A percentile compares a stretch with the other conserved stretches of the same genome.
These are phyloP conservation scores for Cariama cristata DNA, from an alignment of 2,113 vertebrate genomes.

Conservation along the genomic window DNA sequence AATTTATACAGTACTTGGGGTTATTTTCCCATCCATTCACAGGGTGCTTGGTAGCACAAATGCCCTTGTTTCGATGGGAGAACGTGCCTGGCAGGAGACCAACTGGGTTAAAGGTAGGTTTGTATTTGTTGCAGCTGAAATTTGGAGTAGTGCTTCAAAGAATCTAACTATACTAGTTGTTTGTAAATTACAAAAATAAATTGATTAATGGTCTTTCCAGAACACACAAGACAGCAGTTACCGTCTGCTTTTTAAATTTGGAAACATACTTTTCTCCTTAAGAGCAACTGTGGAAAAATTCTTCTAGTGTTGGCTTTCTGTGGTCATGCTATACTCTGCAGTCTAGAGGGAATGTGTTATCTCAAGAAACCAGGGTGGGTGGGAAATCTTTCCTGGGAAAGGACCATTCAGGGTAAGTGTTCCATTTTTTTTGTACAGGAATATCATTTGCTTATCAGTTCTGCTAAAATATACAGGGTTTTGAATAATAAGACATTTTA, in stretches of 20 bases:
- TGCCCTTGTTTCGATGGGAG: not conserved
- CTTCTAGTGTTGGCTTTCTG: not conserved
- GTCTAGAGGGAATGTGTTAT: not conserved
- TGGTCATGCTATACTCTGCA: not conserved
- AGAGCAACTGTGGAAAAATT: constrained; percentile 51
- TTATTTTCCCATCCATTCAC: constrained; percentile 7
- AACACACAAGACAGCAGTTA: not conserved
- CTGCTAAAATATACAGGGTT: not conserved
- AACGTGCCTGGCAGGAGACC: constrained; percentile 21
- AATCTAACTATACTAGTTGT: not conserved
- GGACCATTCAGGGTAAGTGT: not conserved
- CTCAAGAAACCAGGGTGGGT: not conserved
- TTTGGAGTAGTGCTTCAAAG: not conserved
- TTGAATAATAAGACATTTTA: not conserved
- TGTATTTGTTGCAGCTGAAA: not conserved
- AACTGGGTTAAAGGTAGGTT: constrained; percentile 39
- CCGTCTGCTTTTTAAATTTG: constrained; percentile 62
- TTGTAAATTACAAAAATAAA: constrained; percentile 65
- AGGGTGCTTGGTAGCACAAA: not conserved
- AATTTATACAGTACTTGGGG: not conserved
- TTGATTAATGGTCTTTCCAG: constrained; percentile 66
- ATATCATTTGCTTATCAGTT: not conserved
- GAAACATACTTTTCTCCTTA: constrained; percentile 24
- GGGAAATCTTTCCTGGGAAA: constrained; percentile 36
- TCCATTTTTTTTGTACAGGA: not conserved